A percentile compares a stretch with the other conserved stretches of the same genome.
These are phyloP conservation scores for Phyllotis vaccarum DNA, from an alignment of 2,797 vertebrate species.

Conservation along the genomic window DNA sequence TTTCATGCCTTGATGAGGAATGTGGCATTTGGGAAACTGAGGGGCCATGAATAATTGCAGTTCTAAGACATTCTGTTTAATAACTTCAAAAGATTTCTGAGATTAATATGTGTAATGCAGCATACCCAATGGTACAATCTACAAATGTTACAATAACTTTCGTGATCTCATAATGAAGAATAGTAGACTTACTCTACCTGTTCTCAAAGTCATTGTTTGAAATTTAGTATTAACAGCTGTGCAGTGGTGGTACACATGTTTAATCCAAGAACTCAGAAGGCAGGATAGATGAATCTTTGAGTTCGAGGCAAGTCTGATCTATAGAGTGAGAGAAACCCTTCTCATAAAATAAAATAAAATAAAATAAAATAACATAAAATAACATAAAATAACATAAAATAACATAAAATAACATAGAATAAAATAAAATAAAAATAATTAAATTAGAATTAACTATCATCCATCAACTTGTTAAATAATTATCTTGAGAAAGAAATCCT, in stretches of 20 bases:
- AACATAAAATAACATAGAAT: too few relatives aligned
- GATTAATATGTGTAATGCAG: constrained; percentile 10
- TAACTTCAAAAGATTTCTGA: constrained; percentile 35
- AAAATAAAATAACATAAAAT: background rate
- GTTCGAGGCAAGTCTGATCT: background rate
- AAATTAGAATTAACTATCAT: background rate
- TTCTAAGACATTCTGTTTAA: constrained; percentile 51
- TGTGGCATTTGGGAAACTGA: constrained; percentile 16
- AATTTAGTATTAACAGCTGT: constrained; percentile 42
- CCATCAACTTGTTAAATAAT: constrained; percentile 27
- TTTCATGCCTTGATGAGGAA: constrained; percentile 30
- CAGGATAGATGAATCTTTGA: background rate
- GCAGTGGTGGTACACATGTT: background rate
- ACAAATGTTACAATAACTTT: constrained; percentile 48
- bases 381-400: too few relatives aligned
- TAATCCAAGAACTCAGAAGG: background rate
- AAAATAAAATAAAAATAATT: too few relatives aligned
- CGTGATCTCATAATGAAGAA: constrained; percentile 43
- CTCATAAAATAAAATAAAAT: background rate
- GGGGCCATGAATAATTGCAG: background rate
- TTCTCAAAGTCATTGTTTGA: constrained; percentile 40
- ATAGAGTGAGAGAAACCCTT: background rate
- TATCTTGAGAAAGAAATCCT: constrained; percentile 42
- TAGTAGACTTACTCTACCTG: constrained; percentile 19
- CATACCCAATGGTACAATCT: background rate